Percentiles rank a stretch among this genome's conserved stretches.
Conservation (phyloP, 2,113 vertebrate genomes). For the Charina bottae region DNA sequence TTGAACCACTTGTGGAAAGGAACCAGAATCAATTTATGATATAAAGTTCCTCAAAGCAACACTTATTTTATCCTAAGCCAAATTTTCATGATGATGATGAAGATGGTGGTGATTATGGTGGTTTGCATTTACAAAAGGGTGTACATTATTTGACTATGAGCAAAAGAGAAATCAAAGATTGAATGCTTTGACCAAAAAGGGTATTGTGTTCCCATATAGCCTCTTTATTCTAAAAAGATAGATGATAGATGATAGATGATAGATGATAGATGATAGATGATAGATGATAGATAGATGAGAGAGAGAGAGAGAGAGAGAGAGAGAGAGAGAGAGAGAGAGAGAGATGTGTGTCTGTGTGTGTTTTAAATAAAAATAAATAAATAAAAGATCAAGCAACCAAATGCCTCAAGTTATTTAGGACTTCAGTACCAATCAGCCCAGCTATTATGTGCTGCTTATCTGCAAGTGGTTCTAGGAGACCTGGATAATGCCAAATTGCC, state of each 20-base stretch:
- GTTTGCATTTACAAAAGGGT: background rate
- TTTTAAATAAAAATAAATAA: too few relatives aligned
- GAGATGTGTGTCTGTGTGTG: too few relatives aligned
- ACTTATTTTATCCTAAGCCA: background rate
- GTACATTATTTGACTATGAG: background rate
- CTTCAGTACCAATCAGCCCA: background rate
- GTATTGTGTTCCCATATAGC: background rate
- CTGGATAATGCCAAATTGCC: background rate
- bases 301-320: too few relatives aligned
- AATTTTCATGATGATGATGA: background rate
- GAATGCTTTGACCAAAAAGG: background rate
- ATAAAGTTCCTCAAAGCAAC: background rate
- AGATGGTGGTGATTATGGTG: background rate
- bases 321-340: too few relatives aligned
- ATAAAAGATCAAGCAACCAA: background rate
- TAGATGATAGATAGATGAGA: too few relatives aligned
- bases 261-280: too few relatives aligned
- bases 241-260: too few relatives aligned
- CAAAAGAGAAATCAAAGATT: background rate
- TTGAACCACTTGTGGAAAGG: background rate
- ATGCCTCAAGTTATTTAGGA: background rate
- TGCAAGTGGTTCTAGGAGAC: background rate
- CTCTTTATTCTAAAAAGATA: background rate
- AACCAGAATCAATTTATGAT: background rate
- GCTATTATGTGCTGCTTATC: background rate